Percentiles rank a stretch among this genome's conserved stretches.
Evolutionary conservation across 2,113 vertebrate species (phyloP).

Genomic region (Oryzias curvinotus): DNA sequence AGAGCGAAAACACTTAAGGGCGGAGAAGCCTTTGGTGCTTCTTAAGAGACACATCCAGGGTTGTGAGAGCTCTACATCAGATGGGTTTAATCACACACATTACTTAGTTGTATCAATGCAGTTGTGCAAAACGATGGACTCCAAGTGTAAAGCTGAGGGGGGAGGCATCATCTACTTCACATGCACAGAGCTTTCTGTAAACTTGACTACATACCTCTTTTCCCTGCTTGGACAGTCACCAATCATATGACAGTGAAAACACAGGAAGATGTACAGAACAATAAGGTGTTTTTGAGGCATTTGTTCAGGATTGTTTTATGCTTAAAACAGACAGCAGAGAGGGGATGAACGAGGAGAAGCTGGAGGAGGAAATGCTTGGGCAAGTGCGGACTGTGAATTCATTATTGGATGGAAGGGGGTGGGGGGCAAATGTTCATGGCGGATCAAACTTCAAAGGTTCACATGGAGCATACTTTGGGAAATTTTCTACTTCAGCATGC

Average conservation of each 20-base stretch:
- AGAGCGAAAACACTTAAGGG: conserved; percentile 46
- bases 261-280: conserved; percentile 86
- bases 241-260: conserved; percentile 93
- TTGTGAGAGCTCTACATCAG: conserved; percentile 18
- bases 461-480: conserved; percentile 73
- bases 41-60: conserved; percentile 41
- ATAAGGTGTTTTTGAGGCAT: conserved; percentile 80
- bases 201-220: conserved; percentile 98
- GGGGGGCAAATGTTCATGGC: conserved; percentile 69
- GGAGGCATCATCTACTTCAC: conserved; percentile 80
- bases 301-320: conserved; percentile 56
- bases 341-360: conserved; percentile 69
- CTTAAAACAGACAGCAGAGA: conserved; percentile 60
- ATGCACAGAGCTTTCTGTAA: conserved; percentile 91
- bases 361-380: conserved; percentile 63
- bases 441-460: conserved; percentile 67
- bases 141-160: conserved; percentile 59
- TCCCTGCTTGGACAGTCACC: conserved; percentile 96
- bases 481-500: conserved; percentile 69
- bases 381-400: conserved; percentile 67
- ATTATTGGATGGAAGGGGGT: conserved; percentile 63
- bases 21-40: conserved; percentile 42
- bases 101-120: conserved; percentile 52
- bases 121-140: conserved; percentile 44
- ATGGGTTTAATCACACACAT: conserved; percentile 38